phyloP scores from a whole-genome alignment of 1,140 invertebrate genomes.

The Lucilia sericata region DNA sequence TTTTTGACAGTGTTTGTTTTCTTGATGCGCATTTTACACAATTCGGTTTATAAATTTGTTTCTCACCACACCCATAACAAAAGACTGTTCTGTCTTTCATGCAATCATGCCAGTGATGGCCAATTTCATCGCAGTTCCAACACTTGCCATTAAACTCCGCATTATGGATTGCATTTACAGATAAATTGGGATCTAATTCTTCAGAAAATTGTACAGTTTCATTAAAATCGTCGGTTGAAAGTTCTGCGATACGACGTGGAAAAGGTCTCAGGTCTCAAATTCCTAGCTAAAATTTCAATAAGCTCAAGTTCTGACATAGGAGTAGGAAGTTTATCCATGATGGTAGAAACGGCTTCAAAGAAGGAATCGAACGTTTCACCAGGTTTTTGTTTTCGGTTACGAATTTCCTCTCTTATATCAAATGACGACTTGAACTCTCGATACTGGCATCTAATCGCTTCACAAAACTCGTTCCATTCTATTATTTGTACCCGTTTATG shows the following conservation, averaged over 20 bases:
- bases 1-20: too few species aligned
- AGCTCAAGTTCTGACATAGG: constrained; percentile 3
- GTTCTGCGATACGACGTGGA: not conserved
- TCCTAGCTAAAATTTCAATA: constrained; percentile 20
- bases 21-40: not conserved
- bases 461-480: constrained; percentile 19
- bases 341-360: not conserved
- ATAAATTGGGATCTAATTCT: not conserved
- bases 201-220: not conserved
- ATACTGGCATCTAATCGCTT: not conserved
- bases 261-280: constrained; percentile 27
- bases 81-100: not conserved
- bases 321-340: constrained; percentile 10
- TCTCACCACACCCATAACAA: constrained; percentile 30
- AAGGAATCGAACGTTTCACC: constrained; percentile 6
- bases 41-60: not conserved
- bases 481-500: not conserved
- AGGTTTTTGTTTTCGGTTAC: not conserved
- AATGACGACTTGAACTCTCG: not conserved
- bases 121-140: constrained; percentile 28
- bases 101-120: not conserved
- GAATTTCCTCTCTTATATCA: constrained; percentile 12
- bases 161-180: not conserved
- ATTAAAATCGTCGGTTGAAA: not conserved
- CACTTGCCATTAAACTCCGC: not conserved